Conservation (phyloP, 2,888 invertebrate species). For the Galeruca laticollis region DNA sequence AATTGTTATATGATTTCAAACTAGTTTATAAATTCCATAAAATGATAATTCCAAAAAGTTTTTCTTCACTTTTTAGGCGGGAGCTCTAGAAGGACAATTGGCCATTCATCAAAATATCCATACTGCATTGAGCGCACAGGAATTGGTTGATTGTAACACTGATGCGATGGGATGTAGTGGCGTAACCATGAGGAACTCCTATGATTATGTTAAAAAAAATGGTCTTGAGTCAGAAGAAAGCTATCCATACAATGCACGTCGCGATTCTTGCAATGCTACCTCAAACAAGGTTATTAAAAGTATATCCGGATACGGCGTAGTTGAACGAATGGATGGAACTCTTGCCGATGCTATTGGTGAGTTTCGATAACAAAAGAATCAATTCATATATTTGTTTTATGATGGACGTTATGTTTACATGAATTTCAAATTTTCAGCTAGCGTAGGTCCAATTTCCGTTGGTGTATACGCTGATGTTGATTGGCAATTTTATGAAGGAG, state of each 20-base stretch:
- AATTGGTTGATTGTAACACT: conserved; percentile 80
- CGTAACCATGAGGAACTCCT: conserved; percentile 81
- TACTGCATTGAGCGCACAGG: conserved; percentile 84
- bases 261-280: conserved; percentile 33
- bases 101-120: conserved; percentile 81
- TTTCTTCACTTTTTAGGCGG: conserved; percentile 73
- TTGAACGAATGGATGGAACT: background rate
- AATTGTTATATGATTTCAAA: too few relatives aligned
- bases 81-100: conserved; percentile 88
- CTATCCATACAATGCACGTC: conserved; percentile 76
- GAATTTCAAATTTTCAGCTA: conserved; percentile 69
- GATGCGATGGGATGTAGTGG: conserved; percentile 90
- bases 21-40: too few relatives aligned
- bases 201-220: conserved; percentile 81
- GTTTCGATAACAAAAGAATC: background rate
- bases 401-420: too few relatives aligned
- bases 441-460: conserved; percentile 85
- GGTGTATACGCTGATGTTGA: conserved; percentile 81
- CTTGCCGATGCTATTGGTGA: conserved; percentile 12
- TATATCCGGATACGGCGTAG: background rate
- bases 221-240: conserved; percentile 86
- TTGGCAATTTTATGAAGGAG: conserved; percentile 85
- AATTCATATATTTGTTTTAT: background rate
- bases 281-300: background rate
- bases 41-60: background rate